Evolutionary conservation across 2,797 vertebrate species (phyloP), one percentile per base, ranked within the genome.

Genomic region (Calcarius lapponicus): DNA sequence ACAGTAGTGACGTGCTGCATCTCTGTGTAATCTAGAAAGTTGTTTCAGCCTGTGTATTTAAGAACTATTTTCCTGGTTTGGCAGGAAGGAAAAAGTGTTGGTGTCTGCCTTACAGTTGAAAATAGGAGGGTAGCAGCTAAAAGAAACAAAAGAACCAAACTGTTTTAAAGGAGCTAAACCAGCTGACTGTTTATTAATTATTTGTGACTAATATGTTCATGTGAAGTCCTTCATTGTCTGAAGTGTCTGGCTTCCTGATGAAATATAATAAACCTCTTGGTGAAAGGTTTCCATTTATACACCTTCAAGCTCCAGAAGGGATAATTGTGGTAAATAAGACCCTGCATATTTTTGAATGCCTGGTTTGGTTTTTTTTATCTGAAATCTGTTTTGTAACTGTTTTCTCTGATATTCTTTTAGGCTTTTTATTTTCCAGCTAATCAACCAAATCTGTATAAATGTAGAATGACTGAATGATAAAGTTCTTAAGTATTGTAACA

Each of bases 171-270:
- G 48, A 75, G 25, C 36, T 26, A 32, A 17, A n/a, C 20, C 65
- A 71, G 62, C 76, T 84, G 81, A 73, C 43, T 79, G 70, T 47
- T 31, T 65, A 76, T 95, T 96, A 70, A 92, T 88, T 88, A 95
- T 95, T 89, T 60, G 88, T 85, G 80, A 71, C 54, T 65, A 74
- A 73, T 80, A 50, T 20, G 25, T 82, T 87, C 71, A 56, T 61
- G 64, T 80, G 74, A 71, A 94, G 74, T 76, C 86, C 78, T 95
- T 87, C 81, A 47, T 80, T 91, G 61, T 89, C 74, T 92, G 89
- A 89, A 91, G 53, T 93, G 81, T 94, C 92, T 94, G 91, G 32
- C 72, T 71, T 93, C 40, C 84, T 93, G 74, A 79, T 38, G 45
- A 81, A 92, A 88, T 88, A 42, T 32, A 72, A 95, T 84, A 95